phyloP scores from a whole-genome alignment of 92 coral and sea anemone species.

The Zoanthus gigantus region DNA sequence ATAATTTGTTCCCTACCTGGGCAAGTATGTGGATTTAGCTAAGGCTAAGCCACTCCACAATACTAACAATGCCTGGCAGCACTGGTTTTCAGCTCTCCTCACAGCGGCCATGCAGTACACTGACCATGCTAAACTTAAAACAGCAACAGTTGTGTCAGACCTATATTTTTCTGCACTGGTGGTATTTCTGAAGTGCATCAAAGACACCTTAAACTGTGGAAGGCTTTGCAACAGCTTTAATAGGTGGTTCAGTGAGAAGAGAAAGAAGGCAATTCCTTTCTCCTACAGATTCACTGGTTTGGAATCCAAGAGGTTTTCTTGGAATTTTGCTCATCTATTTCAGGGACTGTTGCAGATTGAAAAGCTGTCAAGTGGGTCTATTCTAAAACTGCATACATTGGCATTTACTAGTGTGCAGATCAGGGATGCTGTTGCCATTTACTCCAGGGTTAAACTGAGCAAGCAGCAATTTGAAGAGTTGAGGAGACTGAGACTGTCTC shows the following conservation, averaged over 20 bases:
- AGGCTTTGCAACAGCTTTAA: conserved; percentile 22
- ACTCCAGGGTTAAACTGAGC: conserved; percentile 50
- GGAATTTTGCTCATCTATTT: conserved; percentile 51
- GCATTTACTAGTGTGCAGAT: conserved; percentile 54
- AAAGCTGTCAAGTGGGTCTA: conserved; percentile 23
- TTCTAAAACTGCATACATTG: conserved; percentile 49
- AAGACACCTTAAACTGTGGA: conserved; percentile 41
- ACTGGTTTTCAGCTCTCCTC: conserved; percentile 62
- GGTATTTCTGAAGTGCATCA: conserved; percentile 33
- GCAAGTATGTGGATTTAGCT: conserved; percentile 64
- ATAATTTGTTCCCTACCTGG: conserved; percentile 64
- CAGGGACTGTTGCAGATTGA: conserved; percentile 44
- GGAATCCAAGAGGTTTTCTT: conserved; percentile 51
- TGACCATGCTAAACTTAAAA: conserved; percentile 23
- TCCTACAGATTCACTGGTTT: neutral
- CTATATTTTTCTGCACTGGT: conserved; percentile 1
- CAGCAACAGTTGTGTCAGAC: conserved; percentile 54
- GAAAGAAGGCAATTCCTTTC: conserved; percentile 2
- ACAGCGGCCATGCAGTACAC: conserved; percentile 63
- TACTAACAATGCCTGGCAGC: conserved; percentile 79
- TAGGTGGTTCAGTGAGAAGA: conserved; percentile 12
- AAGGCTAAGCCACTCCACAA: conserved; percentile 74
- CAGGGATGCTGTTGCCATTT: conserved; percentile 59
- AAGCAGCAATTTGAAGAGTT: conserved; percentile 50
- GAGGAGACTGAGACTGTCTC: conserved; percentile 48